Conservation (phyloP, 2,888 invertebrate genomes). For the Diloba caeruleocephala region DNA sequence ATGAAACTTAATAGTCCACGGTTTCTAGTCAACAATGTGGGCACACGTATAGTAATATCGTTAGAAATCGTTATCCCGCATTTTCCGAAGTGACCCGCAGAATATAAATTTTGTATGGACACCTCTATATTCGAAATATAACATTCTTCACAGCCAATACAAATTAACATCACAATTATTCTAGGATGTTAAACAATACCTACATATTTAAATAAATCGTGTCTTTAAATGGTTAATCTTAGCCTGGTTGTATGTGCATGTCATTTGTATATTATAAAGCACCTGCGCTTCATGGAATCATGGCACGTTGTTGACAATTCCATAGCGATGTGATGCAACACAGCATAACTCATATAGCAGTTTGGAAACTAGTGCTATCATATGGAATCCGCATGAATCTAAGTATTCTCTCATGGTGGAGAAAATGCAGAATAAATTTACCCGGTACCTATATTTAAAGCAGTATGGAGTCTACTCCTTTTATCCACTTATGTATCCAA, state of each 20-base stretch:
- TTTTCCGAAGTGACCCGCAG: conserved; percentile 4
- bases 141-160: too few species aligned
- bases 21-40: not conserved
- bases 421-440: too few species aligned
- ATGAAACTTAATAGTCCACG: too few species aligned
- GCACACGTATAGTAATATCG: conserved; percentile 9
- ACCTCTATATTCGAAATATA: not conserved
- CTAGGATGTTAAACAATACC: not conserved
- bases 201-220: not conserved
- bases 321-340: too few species aligned
- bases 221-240: not conserved
- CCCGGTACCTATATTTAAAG: too few species aligned
- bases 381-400: too few species aligned
- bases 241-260: not conserved
- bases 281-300: not conserved
- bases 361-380: too few species aligned
- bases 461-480: too few species aligned
- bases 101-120: conserved; percentile 7
- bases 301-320: not conserved
- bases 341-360: too few species aligned
- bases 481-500: too few species aligned
- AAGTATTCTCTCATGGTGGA: too few species aligned
- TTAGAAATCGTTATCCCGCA: conserved; percentile 46
- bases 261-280: not conserved
- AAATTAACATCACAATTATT: too few species aligned